A percentile compares a stretch with the other conserved stretches of the same genome.
Conservation (phyloP, 2,888 invertebrate genomes). For the Apeira syringaria region DNA sequence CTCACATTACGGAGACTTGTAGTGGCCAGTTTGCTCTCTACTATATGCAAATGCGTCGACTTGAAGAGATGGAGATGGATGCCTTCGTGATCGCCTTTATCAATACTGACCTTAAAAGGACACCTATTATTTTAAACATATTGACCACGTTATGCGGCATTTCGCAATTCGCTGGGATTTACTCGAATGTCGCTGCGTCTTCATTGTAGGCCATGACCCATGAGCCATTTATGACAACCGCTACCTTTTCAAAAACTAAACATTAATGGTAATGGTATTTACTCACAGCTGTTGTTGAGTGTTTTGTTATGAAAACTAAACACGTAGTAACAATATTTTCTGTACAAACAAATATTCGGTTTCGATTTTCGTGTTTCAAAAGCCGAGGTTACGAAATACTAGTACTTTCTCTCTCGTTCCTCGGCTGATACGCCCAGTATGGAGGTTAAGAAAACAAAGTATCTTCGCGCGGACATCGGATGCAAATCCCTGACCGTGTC, state of each 20-base stretch:
- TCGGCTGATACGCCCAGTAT: conserved; percentile 66
- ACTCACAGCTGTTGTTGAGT: conserved; percentile 1
- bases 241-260: conserved; percentile 4
- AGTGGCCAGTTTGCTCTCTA: conserved; percentile 40
- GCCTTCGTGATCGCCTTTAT: conserved; percentile 22
- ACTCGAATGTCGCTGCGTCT: too few relatives aligned
- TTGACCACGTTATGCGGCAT: neutral
- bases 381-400: conserved; percentile 66
- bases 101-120: conserved; percentile 24
- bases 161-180: conserved; percentile 7
- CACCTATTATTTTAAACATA: conserved; percentile 7
- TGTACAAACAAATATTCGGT: conserved; percentile 50
- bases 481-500: conserved; percentile 47
- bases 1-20: conserved; percentile 47
- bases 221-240: neutral
- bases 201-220: too few relatives aligned
- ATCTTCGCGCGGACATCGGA: conserved; percentile 54
- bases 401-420: conserved; percentile 74
- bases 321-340: conserved; percentile 28
- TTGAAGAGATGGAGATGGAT: conserved; percentile 24
- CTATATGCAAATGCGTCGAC: conserved; percentile 39
- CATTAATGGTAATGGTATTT: neutral
- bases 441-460: conserved; percentile 79
- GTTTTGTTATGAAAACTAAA: conserved; percentile 18
- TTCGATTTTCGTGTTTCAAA: conserved; percentile 59